Evolutionary conservation across 2,113 vertebrate genomes (phyloP), one percentile per base, ranked within the genome.

Genomic region (Mugil cephalus): DNA sequence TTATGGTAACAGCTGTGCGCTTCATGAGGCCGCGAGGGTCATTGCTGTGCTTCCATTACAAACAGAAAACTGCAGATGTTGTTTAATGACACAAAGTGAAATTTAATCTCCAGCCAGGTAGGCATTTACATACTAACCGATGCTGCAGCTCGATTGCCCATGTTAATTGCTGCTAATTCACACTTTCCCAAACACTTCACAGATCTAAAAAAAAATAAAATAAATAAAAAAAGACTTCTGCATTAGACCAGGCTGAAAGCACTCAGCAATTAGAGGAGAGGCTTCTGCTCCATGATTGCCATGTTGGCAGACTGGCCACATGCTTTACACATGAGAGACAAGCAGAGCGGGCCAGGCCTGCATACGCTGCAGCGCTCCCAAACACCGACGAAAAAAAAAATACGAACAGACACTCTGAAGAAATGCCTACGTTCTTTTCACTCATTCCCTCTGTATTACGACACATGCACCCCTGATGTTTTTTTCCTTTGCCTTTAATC

Each of bases 401-500:
- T 42, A 34, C 62, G 63, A 8, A 50, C 72, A 65, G 17, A 56
- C 52, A 63, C 13, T n/a, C 63, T 67, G 10, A 50, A 43, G 19
- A 61, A 69, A 60, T 74, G 43, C 54, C 17, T 10, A 13, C 66
- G 17, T 45, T 39, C 30, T 14, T 46, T 36, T 24, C 12, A 11
- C 64, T 83, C 82, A 59, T 60, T 76, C 69, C 52, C 39, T 30
- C 18, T 36, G 24, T 51, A 24, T 65, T 45, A 42, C 40, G 36
- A 65, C 75, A 66, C 75, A 79, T 81, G 77, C 74, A 79, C 80
- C 74, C 61, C 40, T 74, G 56, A 60, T 34, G 45, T 46, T 70
- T 72, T 62, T 61, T 43, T 63, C 52, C 38, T 51, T 62, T 18
- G 47, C 74, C 73, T 89, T 76, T 87, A 87, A 88, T 92, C 90